Evolutionary conservation across 1,140 invertebrate species (phyloP).

Genomic region (Chlorops oryzae): DNA sequence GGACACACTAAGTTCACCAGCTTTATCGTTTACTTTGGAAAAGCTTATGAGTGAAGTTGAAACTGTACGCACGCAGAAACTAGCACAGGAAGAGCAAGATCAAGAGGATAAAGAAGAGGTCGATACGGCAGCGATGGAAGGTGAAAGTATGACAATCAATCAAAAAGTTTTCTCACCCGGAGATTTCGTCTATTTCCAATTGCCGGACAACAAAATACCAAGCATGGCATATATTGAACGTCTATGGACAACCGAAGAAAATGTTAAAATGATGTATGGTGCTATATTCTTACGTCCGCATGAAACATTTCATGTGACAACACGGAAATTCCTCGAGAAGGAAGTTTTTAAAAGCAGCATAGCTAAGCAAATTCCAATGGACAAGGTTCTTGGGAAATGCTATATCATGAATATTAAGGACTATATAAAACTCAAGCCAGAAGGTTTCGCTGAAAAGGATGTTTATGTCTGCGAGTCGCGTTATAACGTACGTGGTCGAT

Average conservation of each 20-base stretch:
- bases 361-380: slow-evolving; percentile 68
- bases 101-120: slow-evolving; percentile 51
- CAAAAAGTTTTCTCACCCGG: slow-evolving; percentile 44
- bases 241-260: slow-evolving; percentile 75
- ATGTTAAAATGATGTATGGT: slow-evolving; percentile 83
- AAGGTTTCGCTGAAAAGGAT: slow-evolving; percentile 86
- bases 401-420: slow-evolving; percentile 93
- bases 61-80: slow-evolving; percentile 68
- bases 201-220: slow-evolving; percentile 52
- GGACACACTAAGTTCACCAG: slow-evolving; percentile 77
- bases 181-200: slow-evolving; percentile 42
- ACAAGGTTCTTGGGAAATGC: slow-evolving; percentile 85
- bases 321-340: slow-evolving; percentile 88
- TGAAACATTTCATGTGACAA: slow-evolving; percentile 94
- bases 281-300: slow-evolving; percentile 70
- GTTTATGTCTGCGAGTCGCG: slow-evolving; percentile 96
- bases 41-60: slow-evolving; percentile 70
- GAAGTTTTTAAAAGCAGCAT: slow-evolving; percentile 93
- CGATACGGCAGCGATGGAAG: slow-evolving; percentile 25
- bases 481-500: slow-evolving; percentile 76
- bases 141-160: slow-evolving; percentile 46
- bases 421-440: slow-evolving; percentile 84
- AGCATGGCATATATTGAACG: slow-evolving; percentile 86
- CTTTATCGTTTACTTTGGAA: slow-evolving; percentile 70
- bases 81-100: slow-evolving; percentile 75